These are phyloP conservation scores for Drosophila sucinea DNA, from an alignment of 1,140 invertebrate genomes.

Conservation along the genomic window DNA sequence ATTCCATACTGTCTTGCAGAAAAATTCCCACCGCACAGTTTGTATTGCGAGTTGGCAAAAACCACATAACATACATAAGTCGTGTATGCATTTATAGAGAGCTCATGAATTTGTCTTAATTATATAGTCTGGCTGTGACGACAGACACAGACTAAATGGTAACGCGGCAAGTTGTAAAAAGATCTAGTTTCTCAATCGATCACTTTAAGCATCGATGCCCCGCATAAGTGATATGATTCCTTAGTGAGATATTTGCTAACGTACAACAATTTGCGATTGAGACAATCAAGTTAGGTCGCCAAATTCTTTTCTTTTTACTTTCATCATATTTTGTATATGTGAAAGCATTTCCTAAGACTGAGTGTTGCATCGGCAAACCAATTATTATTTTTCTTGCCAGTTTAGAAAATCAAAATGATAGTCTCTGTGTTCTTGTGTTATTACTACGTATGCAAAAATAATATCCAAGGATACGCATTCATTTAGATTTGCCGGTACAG, in stretches of 20 bases:
- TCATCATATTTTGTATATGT: too few relatives aligned
- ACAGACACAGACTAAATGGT: neutral
- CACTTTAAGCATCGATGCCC: neutral
- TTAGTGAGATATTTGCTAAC: too few relatives aligned
- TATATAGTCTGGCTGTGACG: constrained; percentile 5
- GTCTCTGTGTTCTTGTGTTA: too few relatives aligned
- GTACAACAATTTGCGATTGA: too few relatives aligned
- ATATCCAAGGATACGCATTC: too few relatives aligned
- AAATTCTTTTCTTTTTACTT: too few relatives aligned
- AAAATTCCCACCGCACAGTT: constrained; percentile 54
- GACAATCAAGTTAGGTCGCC: too few relatives aligned
- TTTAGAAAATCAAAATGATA: too few relatives aligned
- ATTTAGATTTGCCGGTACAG: neutral
- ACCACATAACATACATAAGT: constrained; percentile 33
- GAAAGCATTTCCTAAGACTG: too few relatives aligned
- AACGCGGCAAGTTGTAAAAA: neutral
- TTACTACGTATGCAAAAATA: too few relatives aligned
- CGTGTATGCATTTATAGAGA: constrained; percentile 23
- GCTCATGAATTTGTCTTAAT: constrained; percentile 44
- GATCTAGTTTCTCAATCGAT: neutral
- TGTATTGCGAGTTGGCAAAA: constrained; percentile 33
- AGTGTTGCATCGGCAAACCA: too few relatives aligned
- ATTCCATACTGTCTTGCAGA: constrained; percentile 40
- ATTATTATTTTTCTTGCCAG: too few relatives aligned
- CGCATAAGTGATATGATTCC: neutral